Evolutionary conservation across 2,113 vertebrate genomes (phyloP).

Genomic region (Coregonus clupeaformis): DNA sequence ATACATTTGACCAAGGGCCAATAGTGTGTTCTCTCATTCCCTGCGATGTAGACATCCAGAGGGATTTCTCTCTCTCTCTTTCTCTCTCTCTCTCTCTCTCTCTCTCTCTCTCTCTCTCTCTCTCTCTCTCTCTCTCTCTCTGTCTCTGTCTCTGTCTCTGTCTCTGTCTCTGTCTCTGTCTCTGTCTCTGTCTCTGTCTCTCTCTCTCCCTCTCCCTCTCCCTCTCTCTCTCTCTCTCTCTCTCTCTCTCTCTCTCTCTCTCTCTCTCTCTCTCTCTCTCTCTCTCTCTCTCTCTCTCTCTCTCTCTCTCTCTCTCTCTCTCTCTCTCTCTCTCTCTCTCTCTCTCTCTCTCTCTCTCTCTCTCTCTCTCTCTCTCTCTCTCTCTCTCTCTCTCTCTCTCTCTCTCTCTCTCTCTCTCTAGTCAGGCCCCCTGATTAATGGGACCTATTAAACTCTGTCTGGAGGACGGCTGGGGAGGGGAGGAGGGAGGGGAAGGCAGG

Average conservation of each 20-base stretch:
- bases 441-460: slow-evolving; percentile 66
- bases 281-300: not conserved
- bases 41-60: too few relatives aligned
- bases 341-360: too few relatives aligned
- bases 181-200: too few relatives aligned
- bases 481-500: too few relatives aligned
- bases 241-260: not conserved
- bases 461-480: slow-evolving; percentile 39
- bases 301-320: not conserved
- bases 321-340: not conserved
- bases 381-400: too few relatives aligned
- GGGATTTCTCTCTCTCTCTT: not conserved
- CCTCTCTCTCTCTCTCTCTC: not conserved
- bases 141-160: not conserved
- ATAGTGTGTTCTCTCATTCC: too few relatives aligned
- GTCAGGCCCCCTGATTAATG: slow-evolving; percentile 63
- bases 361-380: too few relatives aligned
- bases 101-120: too few relatives aligned
- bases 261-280: not conserved
- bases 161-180: too few relatives aligned
- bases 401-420: slow-evolving; percentile 2
- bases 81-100: too few relatives aligned
- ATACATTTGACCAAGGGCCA: too few relatives aligned
- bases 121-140: too few relatives aligned
- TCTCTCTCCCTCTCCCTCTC: not conserved